phyloP scores from a whole-genome alignment of 2,113 vertebrate species.

The Campylorhamphus procurvoides region DNA sequence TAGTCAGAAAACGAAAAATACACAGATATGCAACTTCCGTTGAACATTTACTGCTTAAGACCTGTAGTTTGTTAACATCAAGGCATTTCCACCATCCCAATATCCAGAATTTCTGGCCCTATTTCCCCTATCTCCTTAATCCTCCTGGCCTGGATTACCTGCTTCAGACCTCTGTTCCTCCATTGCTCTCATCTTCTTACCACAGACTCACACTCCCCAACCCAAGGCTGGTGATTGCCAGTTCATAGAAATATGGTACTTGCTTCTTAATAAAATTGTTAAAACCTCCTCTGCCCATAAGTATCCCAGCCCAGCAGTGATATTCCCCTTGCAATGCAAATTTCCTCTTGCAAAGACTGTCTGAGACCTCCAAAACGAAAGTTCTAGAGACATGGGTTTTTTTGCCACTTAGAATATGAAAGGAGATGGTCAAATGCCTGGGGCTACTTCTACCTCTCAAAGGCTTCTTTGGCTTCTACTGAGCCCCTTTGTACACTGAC shows the following conservation, averaged over 20 bases:
- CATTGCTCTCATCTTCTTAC: not conserved
- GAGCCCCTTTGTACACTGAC: not conserved
- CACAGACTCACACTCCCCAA: accelerated
- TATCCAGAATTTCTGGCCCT: not conserved
- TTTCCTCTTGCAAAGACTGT: not conserved
- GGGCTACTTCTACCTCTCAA: not conserved
- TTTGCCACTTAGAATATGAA: not conserved
- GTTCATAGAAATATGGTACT: not conserved
- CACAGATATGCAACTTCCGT: not conserved
- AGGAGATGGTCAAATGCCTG: not conserved
- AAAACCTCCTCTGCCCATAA: not conserved
- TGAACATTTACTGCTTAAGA: not conserved
- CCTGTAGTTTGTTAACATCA: not conserved
- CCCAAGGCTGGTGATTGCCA: not conserved
- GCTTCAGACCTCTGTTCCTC: not conserved
- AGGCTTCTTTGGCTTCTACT: not conserved
- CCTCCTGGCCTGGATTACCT: not conserved
- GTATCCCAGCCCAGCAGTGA: not conserved
- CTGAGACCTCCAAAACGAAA: not conserved
- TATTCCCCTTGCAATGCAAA: not conserved
- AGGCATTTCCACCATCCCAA: not conserved
- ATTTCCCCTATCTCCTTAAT: not conserved
- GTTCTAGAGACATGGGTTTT: not conserved
- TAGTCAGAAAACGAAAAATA: not conserved
- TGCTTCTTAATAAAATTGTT: not conserved